A percentile compares a stretch with the other conserved stretches of the same genome.
Evolutionary conservation across 2,888 invertebrate species (phyloP).

Genomic region (Pachycephus smyrnensis): DNA sequence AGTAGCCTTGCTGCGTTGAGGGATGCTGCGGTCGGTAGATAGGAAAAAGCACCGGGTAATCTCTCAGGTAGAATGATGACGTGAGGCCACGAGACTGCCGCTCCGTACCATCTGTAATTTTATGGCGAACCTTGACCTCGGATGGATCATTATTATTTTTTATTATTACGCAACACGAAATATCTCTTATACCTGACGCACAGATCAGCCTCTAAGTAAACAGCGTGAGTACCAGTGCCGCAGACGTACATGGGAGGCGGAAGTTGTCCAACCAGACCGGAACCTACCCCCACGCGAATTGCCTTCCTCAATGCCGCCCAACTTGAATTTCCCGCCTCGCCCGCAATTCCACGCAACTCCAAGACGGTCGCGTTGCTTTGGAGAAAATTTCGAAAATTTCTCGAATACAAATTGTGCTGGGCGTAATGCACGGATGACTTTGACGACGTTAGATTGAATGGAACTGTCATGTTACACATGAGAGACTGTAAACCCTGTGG

Average conservation of each 20-base stretch:
- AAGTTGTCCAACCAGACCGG: conserved; percentile 36
- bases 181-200: conserved; percentile 33
- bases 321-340: conserved; percentile 27
- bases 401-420: conserved; percentile 33
- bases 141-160: too few species aligned
- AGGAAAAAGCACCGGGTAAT: conserved; percentile 34
- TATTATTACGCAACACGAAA: too few species aligned
- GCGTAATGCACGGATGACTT: conserved; percentile 28
- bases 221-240: conserved; percentile 21
- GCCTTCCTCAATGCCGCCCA: conserved; percentile 29
- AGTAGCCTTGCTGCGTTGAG: conserved; percentile 30
- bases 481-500: conserved; percentile 22
- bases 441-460: conserved; percentile 27
- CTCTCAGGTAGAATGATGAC: conserved; percentile 34
- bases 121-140: background rate
- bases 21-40: conserved; percentile 28
- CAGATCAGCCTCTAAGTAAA: conserved; percentile 33
- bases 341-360: conserved; percentile 15
- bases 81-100: conserved; percentile 40
- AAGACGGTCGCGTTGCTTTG: conserved; percentile 13
- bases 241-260: conserved; percentile 43
- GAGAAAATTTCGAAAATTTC: conserved; percentile 26
- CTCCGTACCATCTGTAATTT: conserved; percentile 42
- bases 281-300: conserved; percentile 30
- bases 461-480: conserved; percentile 38